phyloP scores from a whole-genome alignment of 2,113 vertebrate species.

The Archilochus colubris region DNA sequence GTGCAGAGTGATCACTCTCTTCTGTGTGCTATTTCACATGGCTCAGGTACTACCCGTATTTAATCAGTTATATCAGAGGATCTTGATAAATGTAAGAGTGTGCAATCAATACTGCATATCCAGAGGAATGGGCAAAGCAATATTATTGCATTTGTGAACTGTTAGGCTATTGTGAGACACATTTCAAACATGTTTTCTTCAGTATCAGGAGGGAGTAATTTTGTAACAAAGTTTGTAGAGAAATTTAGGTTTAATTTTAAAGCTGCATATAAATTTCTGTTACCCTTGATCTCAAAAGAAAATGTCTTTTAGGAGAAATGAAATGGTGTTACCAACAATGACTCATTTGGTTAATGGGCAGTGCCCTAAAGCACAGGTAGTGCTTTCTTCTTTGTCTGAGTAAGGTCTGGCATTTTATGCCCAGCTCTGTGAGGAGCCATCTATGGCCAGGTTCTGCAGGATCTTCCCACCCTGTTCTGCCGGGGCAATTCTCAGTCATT shows the following conservation, averaged over 20 bases:
- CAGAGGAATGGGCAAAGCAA: not conserved
- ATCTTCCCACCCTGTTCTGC: not conserved
- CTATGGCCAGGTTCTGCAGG: not conserved
- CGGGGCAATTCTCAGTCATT: not conserved
- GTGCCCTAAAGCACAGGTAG: not conserved
- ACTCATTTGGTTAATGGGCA: not conserved
- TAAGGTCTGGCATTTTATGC: rapidly evolving
- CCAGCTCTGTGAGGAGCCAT: not conserved
- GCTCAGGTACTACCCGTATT: not conserved
- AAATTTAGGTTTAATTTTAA: not conserved
- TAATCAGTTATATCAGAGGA: not conserved
- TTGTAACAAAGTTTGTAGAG: not conserved
- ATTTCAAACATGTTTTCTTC: not conserved
- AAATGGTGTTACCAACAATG: not conserved
- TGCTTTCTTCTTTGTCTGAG: not conserved
- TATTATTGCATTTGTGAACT: not conserved
- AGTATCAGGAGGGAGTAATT: not conserved
- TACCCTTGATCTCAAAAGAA: not conserved
- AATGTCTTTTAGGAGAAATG: not conserved
- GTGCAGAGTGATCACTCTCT: not conserved
- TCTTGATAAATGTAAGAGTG: not conserved
- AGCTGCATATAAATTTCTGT: not conserved
- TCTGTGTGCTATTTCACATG: not conserved
- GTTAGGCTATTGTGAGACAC: not conserved
- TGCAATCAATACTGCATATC: not conserved